Conservation (phyloP, 2,797 vertebrate genomes). For the Toxotes lorentzi region DNA sequence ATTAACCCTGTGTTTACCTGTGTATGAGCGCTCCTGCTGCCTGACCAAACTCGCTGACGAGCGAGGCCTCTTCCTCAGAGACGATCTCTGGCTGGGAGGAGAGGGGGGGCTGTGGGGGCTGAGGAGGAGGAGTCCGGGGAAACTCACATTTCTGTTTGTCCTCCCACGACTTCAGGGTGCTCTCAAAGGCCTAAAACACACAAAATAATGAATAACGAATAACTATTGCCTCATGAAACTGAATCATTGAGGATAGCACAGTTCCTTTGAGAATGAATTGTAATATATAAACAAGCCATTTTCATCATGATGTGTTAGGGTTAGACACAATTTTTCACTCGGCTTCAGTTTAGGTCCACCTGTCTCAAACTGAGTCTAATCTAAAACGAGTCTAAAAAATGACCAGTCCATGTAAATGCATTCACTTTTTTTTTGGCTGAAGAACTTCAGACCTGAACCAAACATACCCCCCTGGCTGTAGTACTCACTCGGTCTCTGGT, state of each 20-base stretch:
- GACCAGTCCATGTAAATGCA: too few species aligned
- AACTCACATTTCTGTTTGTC: slow-evolving; percentile 97
- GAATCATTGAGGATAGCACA: not conserved
- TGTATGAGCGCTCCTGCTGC: slow-evolving; percentile 93
- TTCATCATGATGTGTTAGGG: not conserved
- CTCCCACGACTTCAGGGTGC: slow-evolving; percentile 97
- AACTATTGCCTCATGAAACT: not conserved
- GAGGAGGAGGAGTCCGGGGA: slow-evolving; percentile 72
- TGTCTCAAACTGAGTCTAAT: not conserved
- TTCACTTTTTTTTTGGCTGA: too few species aligned
- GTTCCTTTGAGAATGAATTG: too few species aligned
- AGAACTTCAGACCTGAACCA: not conserved
- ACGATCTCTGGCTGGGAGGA: slow-evolving; percentile 91
- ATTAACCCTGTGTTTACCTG: slow-evolving; percentile 80
- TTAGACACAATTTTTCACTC: not conserved
- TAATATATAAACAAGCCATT: not conserved
- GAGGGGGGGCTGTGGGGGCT: slow-evolving; percentile 81
- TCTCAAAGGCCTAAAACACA: slow-evolving; percentile 92
- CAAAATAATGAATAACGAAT: not conserved
- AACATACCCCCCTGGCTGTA: not conserved
- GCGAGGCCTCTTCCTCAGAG: slow-evolving; percentile 92
- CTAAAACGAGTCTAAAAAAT: not conserved
- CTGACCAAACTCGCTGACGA: slow-evolving; percentile 92
- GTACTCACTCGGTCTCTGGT: slow-evolving; percentile 93
- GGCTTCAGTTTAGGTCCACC: not conserved